A percentile compares a stretch with the other conserved stretches of the same genome.
phyloP scores from a whole-genome alignment of 2,113 vertebrate genomes.

The Pseudorectes ferrugineus region DNA sequence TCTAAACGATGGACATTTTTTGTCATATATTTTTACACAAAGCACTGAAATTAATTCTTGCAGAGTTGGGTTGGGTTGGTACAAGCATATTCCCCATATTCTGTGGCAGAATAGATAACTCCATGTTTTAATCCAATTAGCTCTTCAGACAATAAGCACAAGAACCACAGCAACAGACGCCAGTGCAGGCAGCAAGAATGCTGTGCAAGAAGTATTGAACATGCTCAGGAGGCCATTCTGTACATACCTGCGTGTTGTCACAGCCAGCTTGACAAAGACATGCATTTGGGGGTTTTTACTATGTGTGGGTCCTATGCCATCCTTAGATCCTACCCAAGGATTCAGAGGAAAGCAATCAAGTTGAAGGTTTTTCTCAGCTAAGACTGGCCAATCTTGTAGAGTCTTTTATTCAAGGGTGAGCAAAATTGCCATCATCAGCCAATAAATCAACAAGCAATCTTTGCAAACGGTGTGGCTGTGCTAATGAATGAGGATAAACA shows the following conservation, averaged over 20 bases:
- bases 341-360: not conserved
- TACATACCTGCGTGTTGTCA: not conserved
- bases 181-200: not conserved
- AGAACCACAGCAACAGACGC: not conserved
- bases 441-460: not conserved
- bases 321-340: not conserved
- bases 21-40: not conserved
- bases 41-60: not conserved
- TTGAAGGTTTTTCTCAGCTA: not conserved
- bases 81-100: not conserved
- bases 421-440: not conserved
- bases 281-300: accelerated
- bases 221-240: not conserved
- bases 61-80: not conserved
- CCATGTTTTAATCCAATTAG: not conserved
- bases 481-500: not conserved
- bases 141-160: not conserved
- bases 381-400: not conserved
- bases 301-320: not conserved
- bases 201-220: not conserved
- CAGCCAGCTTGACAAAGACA: not conserved
- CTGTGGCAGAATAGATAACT: not conserved
- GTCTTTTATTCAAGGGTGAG: not conserved
- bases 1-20: not conserved
- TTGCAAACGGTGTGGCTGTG: not conserved